Conservation (phyloP, 2,888 invertebrate species). For the Brachylomia viminalis region DNA sequence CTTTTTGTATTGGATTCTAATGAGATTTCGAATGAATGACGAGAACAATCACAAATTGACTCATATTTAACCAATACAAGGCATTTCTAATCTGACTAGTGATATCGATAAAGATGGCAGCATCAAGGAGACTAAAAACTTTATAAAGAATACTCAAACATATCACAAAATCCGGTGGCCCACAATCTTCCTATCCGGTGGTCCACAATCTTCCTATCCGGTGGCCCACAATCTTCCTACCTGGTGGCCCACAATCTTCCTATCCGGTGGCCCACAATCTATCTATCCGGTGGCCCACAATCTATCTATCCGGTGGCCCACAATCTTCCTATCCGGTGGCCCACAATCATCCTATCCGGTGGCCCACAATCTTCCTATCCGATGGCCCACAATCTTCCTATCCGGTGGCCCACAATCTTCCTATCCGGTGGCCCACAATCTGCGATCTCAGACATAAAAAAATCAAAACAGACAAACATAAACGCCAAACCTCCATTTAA, state of each 20-base stretch:
- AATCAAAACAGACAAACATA: conserved; percentile 47
- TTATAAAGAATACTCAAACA: background rate
- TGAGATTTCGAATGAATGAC: background rate
- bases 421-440: conserved; percentile 22
- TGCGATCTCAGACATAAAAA: conserved; percentile 44
- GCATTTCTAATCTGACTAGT: background rate
- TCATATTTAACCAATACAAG: background rate
- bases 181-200: conserved; percentile 11
- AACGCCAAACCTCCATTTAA: conserved; percentile 70
- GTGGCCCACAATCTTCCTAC: conserved; percentile 28
- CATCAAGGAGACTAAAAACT: background rate
- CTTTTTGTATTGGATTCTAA: background rate
- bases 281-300: conserved; percentile 19
- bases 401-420: conserved; percentile 10
- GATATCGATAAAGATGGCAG: background rate
- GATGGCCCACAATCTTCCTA: too few relatives aligned
- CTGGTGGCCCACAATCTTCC: too few relatives aligned
- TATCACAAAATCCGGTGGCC: conserved; percentile 1
- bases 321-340: conserved; percentile 10
- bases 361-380: conserved; percentile 27
- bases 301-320: too few relatives aligned
- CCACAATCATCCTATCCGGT: conserved; percentile 19
- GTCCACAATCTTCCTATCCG: conserved; percentile 19
- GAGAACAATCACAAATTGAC: background rate
- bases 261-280: conserved; percentile 25